Evolutionary conservation across 2,113 vertebrate genomes (phyloP), one percentile per base, ranked within the genome.

Genomic region (Ploceus nigricollis): DNA sequence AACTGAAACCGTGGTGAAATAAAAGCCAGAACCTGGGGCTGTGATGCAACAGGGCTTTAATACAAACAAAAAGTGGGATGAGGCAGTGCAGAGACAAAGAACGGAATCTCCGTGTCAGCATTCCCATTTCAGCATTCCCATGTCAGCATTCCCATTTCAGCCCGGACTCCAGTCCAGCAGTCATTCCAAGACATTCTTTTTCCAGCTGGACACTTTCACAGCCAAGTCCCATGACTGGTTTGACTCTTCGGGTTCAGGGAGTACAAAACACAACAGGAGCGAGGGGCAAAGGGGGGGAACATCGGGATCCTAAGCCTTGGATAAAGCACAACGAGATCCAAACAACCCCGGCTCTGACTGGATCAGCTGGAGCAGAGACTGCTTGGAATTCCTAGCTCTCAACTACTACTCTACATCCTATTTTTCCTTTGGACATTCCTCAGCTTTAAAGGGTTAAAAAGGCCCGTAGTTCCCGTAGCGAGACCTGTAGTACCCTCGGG

Each of bases 21-120:
- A 42, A 95, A 89, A 81, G 17, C 10, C 94, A 70, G 60, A 23
- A 78, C 51, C 37, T 7, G 0, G 15, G 44, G 47, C 23, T 89
- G 20, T 90, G 94, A 96, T 97, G 96, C 96, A 60, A 64, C 27
- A 87, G 94, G 60, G 44, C 20, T 97, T 97, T 97, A 97, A 95
- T 97, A 87, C 64, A 73, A 92, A 92, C 83, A 71, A 88, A 63
- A 75, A 64, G 76, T 39, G 91, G 48, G 64, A 54, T 35, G 69
- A 84, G 80, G 83, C 86, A 66, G 71, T 7, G 31, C 56, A 84
- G 64, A 66, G 69, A 71, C 76, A 86, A 86, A 83, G 79, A 90
- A 73, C 6, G 4, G 68, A 3, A 70, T 87, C 87, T 80, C 79
- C 76, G 23, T 31, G 63, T 73, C 73, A 42, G 45, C 4, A 70